phyloP scores from a whole-genome alignment of 2,113 vertebrate genomes.

The Arothron firmamentum region DNA sequence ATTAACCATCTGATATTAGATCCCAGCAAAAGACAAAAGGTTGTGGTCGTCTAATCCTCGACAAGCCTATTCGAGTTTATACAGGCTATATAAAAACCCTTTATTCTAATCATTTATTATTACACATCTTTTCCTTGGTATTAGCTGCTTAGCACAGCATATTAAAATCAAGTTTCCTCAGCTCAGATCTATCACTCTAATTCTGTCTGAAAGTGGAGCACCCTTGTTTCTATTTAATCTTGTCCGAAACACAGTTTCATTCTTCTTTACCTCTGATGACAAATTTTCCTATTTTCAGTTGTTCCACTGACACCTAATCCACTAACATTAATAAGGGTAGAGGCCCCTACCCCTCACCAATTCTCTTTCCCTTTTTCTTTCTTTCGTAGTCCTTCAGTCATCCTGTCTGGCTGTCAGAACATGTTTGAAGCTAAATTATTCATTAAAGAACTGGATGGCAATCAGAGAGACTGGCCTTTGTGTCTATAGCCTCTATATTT shows the following conservation, averaged over 20 bases:
- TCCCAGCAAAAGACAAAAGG: too few species aligned
- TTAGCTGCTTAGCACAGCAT: too few species aligned
- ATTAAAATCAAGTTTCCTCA: too few species aligned
- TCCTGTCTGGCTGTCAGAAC: constrained; percentile 57
- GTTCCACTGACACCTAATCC: not conserved
- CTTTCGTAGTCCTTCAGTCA: constrained; percentile 26
- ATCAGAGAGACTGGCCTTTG: constrained; percentile 49
- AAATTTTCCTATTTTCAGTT: constrained; percentile 17
- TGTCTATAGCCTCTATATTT: not conserved
- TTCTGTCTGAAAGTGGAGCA: not conserved
- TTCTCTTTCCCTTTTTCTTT: constrained; percentile 32
- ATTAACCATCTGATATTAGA: too few species aligned
- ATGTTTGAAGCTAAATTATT: constrained; percentile 53
- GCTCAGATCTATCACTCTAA: not conserved
- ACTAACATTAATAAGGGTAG: constrained; percentile 7
- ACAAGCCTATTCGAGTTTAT: too few species aligned
- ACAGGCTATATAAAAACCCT: too few species aligned
- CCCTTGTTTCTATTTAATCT: constrained; percentile 3
- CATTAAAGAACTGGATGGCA: constrained; percentile 56
- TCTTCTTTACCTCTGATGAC: constrained; percentile 2
- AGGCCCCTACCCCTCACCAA: constrained; percentile 41
- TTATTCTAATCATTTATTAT: too few species aligned
- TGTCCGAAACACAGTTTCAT: too few species aligned
- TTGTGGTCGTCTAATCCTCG: too few species aligned
- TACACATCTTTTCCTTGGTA: too few species aligned